phyloP scores from a whole-genome alignment of 2,888 invertebrate species.

The Hemicrepidius hirtus region DNA sequence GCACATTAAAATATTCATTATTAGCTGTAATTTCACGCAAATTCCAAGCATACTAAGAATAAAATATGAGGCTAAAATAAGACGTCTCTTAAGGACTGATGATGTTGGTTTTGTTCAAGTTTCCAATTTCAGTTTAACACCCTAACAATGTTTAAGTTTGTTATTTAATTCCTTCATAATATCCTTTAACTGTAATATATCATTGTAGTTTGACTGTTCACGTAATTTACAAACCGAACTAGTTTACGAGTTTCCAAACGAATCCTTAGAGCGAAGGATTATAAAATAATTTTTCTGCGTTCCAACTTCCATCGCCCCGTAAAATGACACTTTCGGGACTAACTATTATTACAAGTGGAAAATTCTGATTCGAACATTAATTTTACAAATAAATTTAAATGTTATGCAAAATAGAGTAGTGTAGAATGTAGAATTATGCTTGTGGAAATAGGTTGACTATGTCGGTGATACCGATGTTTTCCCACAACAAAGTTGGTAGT shows the following conservation, averaged over 20 bases:
- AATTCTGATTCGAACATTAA: neutral
- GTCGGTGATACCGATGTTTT: neutral
- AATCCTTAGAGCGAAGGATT: too few species aligned
- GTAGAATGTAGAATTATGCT: neutral
- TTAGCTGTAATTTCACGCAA: slow-evolving; percentile 24
- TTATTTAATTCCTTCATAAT: neutral
- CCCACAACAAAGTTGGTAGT: slow-evolving; percentile 14
- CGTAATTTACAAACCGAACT: too few species aligned
- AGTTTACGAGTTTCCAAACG: too few species aligned
- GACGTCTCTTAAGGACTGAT: slow-evolving; percentile 15
- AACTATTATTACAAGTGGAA: neutral
- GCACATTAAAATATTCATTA: slow-evolving; percentile 28
- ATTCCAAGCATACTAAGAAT: slow-evolving; percentile 21
- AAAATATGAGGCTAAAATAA: slow-evolving; percentile 25
- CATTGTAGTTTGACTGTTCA: too few species aligned
- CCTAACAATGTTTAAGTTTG: neutral
- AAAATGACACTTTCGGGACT: too few species aligned
- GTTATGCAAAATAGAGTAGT: neutral
- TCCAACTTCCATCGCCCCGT: too few species aligned
- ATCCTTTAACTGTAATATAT: neutral
- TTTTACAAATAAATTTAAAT: neutral
- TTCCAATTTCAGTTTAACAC: slow-evolving; percentile 11
- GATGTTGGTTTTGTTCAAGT: slow-evolving; percentile 23
- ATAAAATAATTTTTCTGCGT: too few species aligned
- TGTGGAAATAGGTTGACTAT: slow-evolving; percentile 5